These are phyloP conservation scores for Saccopteryx bilineata DNA, from an alignment of 2,113 vertebrate species.

Conservation along the genomic window DNA sequence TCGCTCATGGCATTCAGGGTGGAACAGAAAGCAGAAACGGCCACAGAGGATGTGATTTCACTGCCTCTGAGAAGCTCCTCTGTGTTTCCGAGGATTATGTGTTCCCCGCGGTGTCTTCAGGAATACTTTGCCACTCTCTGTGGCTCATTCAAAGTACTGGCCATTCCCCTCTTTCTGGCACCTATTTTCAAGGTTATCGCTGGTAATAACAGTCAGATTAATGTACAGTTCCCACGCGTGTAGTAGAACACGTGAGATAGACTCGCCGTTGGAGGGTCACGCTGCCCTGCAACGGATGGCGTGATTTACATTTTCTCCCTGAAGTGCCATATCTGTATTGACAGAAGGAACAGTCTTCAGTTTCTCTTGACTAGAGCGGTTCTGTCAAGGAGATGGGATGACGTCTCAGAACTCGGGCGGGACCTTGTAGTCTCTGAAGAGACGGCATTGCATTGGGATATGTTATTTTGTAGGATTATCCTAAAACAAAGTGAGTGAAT, in stretches of 20 bases:
- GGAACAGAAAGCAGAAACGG: slow-evolving; percentile 70
- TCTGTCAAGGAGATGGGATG: slow-evolving; percentile 54
- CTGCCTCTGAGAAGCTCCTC: slow-evolving; percentile 56
- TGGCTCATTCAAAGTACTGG: slow-evolving; percentile 40
- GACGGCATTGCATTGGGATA: not conserved
- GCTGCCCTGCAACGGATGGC: slow-evolving; percentile 64
- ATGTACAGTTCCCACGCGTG: slow-evolving; percentile 61
- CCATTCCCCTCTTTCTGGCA: not conserved
- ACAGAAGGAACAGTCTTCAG: slow-evolving; percentile 35
- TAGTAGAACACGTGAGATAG: slow-evolving; percentile 68
- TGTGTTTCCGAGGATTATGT: slow-evolving; percentile 52
- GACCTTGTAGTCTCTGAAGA: slow-evolving; percentile 15
- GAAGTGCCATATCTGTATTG: slow-evolving; percentile 67
- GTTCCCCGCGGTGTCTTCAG: slow-evolving; percentile 59
- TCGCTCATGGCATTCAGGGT: slow-evolving; percentile 63
- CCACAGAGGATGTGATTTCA: slow-evolving; percentile 74
- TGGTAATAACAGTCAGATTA: slow-evolving; percentile 67
- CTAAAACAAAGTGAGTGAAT: slow-evolving; percentile 51
- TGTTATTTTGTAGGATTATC: not conserved
- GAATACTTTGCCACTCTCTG: slow-evolving; percentile 28
- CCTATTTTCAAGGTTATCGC: slow-evolving; percentile 64
- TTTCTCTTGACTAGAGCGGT: slow-evolving; percentile 15
- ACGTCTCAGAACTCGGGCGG: slow-evolving; percentile 7
- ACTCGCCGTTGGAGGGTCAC: slow-evolving; percentile 76
- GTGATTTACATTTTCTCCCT: slow-evolving; percentile 71